Base-by-base conservation (phyloP, 2,113 vertebrate species). In the Trematocara zebra region DNA sequence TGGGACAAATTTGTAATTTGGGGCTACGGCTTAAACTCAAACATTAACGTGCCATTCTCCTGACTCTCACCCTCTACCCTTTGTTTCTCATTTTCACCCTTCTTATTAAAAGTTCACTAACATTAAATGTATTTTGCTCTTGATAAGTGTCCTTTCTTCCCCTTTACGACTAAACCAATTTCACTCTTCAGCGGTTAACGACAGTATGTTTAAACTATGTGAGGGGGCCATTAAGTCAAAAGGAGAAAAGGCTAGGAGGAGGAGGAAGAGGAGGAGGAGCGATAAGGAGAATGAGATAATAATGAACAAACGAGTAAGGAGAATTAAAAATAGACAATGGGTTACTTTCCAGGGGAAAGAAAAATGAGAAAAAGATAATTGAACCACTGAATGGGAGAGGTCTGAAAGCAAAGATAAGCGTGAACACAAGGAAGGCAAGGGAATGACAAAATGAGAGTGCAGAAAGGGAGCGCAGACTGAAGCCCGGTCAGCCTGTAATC, bases 401-500 rank as follows among this genome's bases (percentile, higher is more conserved):
- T 56, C 59, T 81, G 81, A 83, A 74, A 78, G 76, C 4, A 78
- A 76, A 90, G 89, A 94, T 86, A 91, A 89, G 52, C 42, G 26
- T 54, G 20, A 78, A 91, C 82, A 79, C 20, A 17, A 31, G 67
- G 85, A 87, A 82, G n/a, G 79, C 53, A n/a, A 86, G 79, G 82
- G 90, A 89, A 88, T 49, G 89, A 67, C 82, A 69, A 84, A 88
- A 86, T 78, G 86, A 87, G 57, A 89, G 89, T 18, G 83, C 37
- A 85, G 87, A 88, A 81, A 76, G 56, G 15, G 85, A 82, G 87
- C 14, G 35, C 72, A 88, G 90, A 89, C 80, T 61, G 91, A 89
- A 89, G 78, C 72, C 80, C 72, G 69, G 93, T 91, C 92, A 88
- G 84, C 78, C 90, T 84, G 92, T 96, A 96, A 96, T 96, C 95